phyloP scores from a whole-genome alignment of 2,888 invertebrate species.

The Liposcelis brunnea region DNA sequence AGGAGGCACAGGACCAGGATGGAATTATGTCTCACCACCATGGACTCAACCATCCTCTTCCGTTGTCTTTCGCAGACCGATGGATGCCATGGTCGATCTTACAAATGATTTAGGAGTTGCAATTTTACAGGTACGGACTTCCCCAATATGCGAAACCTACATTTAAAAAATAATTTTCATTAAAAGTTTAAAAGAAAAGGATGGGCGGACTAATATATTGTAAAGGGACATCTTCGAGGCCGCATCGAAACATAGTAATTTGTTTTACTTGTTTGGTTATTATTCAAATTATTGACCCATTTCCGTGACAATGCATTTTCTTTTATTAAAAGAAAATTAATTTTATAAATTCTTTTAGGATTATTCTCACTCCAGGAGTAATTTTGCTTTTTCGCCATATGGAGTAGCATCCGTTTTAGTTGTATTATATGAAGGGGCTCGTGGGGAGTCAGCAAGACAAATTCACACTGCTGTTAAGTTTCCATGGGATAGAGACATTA shows the following conservation, averaged over 20 bases:
- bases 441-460: conserved; percentile 53
- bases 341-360: conserved; percentile 17
- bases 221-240: no score
- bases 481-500: conserved; percentile 52
- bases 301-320: conserved; percentile 23
- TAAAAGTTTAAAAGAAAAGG: no score
- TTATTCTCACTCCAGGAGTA: conserved; percentile 25
- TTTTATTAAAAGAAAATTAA: conserved; percentile 43
- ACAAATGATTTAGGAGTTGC: conserved; percentile 56
- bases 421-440: conserved; percentile 61
- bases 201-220: no score
- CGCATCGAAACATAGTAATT: no score
- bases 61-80: conserved; percentile 30
- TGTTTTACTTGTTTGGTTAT: neutral
- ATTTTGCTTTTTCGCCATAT: conserved; percentile 71
- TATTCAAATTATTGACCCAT: conserved; percentile 3
- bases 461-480: conserved; percentile 49
- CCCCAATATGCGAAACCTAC: neutral
- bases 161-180: conserved; percentile 5
- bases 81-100: conserved; percentile 61
- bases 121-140: conserved; percentile 42
- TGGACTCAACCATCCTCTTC: conserved; percentile 11
- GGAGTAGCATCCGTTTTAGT: conserved; percentile 63
- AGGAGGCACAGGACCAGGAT: no score
- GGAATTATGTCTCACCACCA: conserved; percentile 10